A percentile compares a stretch with the other conserved stretches of the same genome.
phyloP scores from a whole-genome alignment of 2,888 invertebrate species.

The Watsonalla binaria region DNA sequence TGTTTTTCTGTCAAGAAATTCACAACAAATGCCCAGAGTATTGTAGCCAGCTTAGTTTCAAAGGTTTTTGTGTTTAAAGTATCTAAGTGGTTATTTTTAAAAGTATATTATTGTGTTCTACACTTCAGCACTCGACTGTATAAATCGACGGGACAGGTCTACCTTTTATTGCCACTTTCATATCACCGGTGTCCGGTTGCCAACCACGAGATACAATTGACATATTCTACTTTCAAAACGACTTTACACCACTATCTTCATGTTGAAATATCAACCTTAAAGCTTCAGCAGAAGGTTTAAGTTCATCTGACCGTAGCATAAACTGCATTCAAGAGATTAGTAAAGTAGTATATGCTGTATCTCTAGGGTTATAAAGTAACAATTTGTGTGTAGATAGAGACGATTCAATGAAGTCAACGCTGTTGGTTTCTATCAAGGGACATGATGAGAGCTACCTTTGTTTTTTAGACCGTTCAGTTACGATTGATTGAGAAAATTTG shows the following conservation, averaged over 20 bases:
- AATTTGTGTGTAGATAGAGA: not conserved
- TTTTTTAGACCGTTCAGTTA: not conserved
- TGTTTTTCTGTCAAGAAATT: too few species aligned
- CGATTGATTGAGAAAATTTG: not conserved
- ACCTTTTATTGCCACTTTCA: constrained; percentile 76
- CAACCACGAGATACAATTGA: constrained; percentile 63
- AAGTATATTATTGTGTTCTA: constrained; percentile 13
- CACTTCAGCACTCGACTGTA: constrained; percentile 38
- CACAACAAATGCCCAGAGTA: too few species aligned
- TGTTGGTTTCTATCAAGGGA: not conserved
- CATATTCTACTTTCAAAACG: constrained; percentile 28
- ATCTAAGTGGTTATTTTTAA: not conserved
- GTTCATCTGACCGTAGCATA: not conserved
- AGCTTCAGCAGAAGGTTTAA: not conserved
- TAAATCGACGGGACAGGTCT: constrained; percentile 70
- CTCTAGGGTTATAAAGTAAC: not conserved
- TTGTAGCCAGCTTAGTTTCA: not conserved
- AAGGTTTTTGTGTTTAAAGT: not conserved
- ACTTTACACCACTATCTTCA: constrained; percentile 7
- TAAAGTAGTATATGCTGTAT: not conserved
- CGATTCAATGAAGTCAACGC: not conserved
- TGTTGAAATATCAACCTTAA: constrained; percentile 10
- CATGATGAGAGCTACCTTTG: not conserved
- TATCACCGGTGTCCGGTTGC: constrained; percentile 73
- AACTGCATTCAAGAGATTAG: not conserved